Percentiles rank a stretch among this genome's conserved stretches.
Evolutionary conservation across 2,797 vertebrate genomes (phyloP).

Genomic region (Sebastes flavidus): DNA sequence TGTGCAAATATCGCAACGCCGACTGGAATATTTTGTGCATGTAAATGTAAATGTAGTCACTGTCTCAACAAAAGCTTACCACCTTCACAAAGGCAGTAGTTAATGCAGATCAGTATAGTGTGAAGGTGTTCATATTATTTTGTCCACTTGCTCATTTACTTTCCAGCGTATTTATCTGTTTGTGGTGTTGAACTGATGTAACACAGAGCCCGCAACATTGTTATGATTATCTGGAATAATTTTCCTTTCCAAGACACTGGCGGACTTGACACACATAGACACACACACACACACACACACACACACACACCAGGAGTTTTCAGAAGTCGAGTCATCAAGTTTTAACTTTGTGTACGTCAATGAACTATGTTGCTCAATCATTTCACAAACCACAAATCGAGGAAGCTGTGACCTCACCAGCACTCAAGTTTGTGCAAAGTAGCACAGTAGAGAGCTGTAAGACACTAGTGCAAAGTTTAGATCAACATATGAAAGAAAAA

Average conservation of each 20-base stretch:
- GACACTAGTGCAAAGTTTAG: neutral
- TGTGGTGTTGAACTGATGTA: conserved; percentile 5
- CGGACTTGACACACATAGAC: conserved; percentile 26
- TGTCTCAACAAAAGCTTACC: no score
- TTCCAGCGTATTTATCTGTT: neutral
- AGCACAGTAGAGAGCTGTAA: neutral
- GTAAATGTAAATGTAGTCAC: no score
- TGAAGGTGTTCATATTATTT: neutral
- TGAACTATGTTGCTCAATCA: conserved; percentile 68
- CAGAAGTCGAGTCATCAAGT: conserved; percentile 66
- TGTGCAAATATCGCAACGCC: no score
- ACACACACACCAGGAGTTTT: conserved; percentile 36
- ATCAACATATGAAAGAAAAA: conserved; percentile 9
- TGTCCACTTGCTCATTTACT: neutral
- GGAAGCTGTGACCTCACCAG: conserved; percentile 57
- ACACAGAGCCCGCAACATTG: neutral
- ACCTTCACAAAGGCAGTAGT: neutral
- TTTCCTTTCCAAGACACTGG: neutral
- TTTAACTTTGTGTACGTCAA: conserved; percentile 63
- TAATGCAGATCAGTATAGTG: neutral
- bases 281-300: conserved; percentile 69
- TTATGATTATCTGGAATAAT: neutral
- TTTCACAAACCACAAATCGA: conserved; percentile 60
- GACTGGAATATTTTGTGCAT: no score
- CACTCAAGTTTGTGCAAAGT: conserved; percentile 11